These are phyloP conservation scores for Saccostrea echinata DNA, from an alignment of 1,140 invertebrate species.

Conservation along the genomic window DNA sequence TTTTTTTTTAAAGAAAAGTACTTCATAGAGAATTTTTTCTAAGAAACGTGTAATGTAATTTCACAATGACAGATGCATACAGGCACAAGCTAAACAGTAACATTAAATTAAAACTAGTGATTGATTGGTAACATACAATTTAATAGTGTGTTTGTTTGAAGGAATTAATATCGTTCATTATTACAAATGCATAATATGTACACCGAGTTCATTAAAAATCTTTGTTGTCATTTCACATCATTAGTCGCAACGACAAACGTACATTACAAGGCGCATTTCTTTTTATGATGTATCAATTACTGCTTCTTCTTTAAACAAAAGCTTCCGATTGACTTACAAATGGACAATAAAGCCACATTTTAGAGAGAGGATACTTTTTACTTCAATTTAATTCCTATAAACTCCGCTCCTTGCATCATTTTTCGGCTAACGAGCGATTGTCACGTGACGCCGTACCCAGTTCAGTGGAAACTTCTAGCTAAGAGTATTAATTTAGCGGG, in stretches of 20 bases:
- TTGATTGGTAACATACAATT: not conserved
- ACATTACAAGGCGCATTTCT: not conserved
- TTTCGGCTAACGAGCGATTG: constrained; percentile 14
- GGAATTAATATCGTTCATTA: not conserved
- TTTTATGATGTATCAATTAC: constrained; percentile 30
- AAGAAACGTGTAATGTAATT: not conserved
- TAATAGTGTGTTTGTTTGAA: constrained; percentile 12
- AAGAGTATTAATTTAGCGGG: constrained; percentile 34
- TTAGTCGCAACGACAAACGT: constrained; percentile 19
- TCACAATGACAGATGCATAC: constrained; percentile 15
- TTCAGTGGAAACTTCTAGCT: constrained; percentile 23
- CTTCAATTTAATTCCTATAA: constrained; percentile 33
- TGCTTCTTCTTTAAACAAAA: constrained; percentile 8
- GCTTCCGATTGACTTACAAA: constrained; percentile 22
- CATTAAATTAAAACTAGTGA: not conserved
- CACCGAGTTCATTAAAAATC: constrained; percentile 3
- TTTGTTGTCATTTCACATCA: not conserved
- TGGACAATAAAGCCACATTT: constrained; percentile 29
- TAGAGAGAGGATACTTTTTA: constrained; percentile 22
- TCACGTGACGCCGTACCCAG: constrained; percentile 21
- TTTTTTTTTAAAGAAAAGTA: too few relatives aligned
- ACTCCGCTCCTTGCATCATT: constrained; percentile 35
- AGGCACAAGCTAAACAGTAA: not conserved
- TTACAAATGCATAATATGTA: not conserved
- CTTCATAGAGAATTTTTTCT: not conserved